Evolutionary conservation across 1,140 invertebrate genomes (phyloP).

Genomic region (Antheraea mylitta): DNA sequence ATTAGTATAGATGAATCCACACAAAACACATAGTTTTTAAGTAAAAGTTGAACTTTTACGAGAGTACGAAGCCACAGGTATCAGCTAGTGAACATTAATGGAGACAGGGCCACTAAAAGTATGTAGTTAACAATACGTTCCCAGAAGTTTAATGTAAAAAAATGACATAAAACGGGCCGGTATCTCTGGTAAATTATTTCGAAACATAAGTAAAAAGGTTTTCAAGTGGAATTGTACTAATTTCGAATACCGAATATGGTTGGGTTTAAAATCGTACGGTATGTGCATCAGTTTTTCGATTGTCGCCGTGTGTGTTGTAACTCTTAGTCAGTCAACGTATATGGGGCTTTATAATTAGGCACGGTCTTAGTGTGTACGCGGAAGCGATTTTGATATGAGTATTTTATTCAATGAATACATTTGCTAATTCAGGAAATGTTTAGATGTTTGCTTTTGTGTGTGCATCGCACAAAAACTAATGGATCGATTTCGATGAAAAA

Average conservation of each 20-base stretch:
- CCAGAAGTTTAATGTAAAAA: background rate
- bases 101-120: background rate
- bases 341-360: slow-evolving; percentile 10
- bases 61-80: too few species aligned
- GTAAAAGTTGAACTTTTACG: too few species aligned
- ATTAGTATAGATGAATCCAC: too few species aligned
- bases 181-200: background rate
- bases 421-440: too few species aligned
- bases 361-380: background rate
- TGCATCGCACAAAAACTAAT: too few species aligned
- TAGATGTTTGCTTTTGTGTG: too few species aligned
- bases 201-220: background rate
- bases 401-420: background rate
- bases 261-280: background rate
- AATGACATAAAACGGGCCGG: background rate
- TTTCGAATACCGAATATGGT: background rate
- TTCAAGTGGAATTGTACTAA: background rate
- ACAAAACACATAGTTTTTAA: too few species aligned
- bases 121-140: background rate
- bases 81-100: too few species aligned
- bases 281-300: slow-evolving; percentile 1
- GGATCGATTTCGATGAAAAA: too few species aligned
- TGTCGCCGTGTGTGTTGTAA: background rate
- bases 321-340: slow-evolving; percentile 8
- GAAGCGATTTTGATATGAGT: background rate